A percentile compares a stretch with the other conserved stretches of the same genome.
Conservation (phyloP, 2,888 invertebrate species). For the Noctua comes region DNA sequence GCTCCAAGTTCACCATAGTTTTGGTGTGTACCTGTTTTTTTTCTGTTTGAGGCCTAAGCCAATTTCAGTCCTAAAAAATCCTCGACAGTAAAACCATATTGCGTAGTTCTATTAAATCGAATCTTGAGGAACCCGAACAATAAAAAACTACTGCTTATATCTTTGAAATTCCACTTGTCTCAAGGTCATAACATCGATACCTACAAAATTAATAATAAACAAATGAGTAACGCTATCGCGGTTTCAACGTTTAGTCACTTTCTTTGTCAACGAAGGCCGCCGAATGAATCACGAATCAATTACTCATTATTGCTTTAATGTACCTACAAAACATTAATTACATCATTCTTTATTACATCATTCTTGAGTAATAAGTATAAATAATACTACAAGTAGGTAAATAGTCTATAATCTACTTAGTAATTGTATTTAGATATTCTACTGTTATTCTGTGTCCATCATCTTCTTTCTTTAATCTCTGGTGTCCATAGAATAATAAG, state of each 20-base stretch:
- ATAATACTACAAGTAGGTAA: background rate
- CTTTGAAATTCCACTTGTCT: background rate
- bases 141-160: background rate
- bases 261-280: slow-evolving; percentile 59
- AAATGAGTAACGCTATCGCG: slow-evolving; percentile 31
- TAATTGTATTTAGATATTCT: background rate
- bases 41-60: background rate
- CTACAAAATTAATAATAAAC: slow-evolving; percentile 24
- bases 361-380: background rate
- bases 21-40: no score
- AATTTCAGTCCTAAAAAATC: no score
- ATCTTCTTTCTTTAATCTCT: background rate
- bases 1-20: no score
- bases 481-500: background rate
- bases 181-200: background rate
- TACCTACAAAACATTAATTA: background rate
- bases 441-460: background rate
- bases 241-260: slow-evolving; percentile 37
- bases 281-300: slow-evolving; percentile 41
- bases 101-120: background rate
- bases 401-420: no score
- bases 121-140: background rate
- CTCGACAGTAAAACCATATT: no score
- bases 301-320: slow-evolving; percentile 21
- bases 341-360: background rate